Evolutionary conservation across 1,140 invertebrate genomes (phyloP).

Genomic region (Drosophila micromelanica): DNA sequence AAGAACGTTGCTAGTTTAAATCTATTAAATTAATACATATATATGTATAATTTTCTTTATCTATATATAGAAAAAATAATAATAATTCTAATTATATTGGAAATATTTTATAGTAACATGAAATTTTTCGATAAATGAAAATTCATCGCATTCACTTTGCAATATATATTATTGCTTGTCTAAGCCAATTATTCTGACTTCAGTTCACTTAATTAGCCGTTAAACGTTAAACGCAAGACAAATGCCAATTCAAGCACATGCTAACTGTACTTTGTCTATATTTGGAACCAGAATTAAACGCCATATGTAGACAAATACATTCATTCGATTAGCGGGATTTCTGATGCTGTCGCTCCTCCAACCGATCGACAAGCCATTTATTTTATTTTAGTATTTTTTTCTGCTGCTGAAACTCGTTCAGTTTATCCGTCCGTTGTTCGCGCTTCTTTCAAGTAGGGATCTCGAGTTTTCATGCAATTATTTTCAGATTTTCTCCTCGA

Average conservation of each 20-base stretch:
- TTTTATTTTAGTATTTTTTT: slow-evolving; percentile 22
- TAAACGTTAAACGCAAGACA: neutral
- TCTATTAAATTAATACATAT: too few species aligned
- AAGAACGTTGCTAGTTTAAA: too few species aligned
- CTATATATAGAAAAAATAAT: too few species aligned
- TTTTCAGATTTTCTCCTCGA: slow-evolving; percentile 77
- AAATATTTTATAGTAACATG: slow-evolving; percentile 3
- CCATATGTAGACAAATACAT: slow-evolving; percentile 30
- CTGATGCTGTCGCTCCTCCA: slow-evolving; percentile 33
- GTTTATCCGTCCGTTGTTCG: slow-evolving; percentile 45
- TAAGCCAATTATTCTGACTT: neutral
- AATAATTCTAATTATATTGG: neutral
- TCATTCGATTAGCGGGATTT: slow-evolving; percentile 73
- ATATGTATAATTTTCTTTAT: too few species aligned
- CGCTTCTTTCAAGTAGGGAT: slow-evolving; percentile 68
- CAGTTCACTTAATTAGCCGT: slow-evolving; percentile 18
- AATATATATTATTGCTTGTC: slow-evolving; percentile 1
- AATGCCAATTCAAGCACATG: neutral
- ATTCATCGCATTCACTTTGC: slow-evolving; percentile 17
- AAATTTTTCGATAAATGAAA: slow-evolving; percentile 5
- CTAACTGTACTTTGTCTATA: slow-evolving; percentile 45
- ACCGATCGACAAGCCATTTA: slow-evolving; percentile 46
- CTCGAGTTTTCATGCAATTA: slow-evolving; percentile 77
- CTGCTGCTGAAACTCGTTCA: slow-evolving; percentile 67
- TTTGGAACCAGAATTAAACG: slow-evolving; percentile 20